Percentiles rank a stretch among this genome's conserved stretches.
Conservation (phyloP, 2,797 vertebrate species). For the Sparidentex hasta region DNA sequence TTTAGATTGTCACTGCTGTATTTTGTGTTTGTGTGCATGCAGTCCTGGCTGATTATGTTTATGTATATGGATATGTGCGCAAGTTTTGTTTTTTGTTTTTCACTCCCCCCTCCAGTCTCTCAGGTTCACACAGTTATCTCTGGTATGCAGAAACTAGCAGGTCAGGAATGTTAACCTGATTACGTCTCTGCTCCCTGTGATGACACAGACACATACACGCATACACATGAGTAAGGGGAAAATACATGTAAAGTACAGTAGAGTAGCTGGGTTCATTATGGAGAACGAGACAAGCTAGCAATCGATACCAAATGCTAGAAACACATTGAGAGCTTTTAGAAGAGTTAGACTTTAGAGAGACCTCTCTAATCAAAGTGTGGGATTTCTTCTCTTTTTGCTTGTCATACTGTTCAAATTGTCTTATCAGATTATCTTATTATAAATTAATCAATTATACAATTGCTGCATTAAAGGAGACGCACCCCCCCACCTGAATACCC, state of each 20-base stretch:
- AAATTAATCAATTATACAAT: no score
- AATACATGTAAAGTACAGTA: background rate
- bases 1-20: background rate
- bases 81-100: background rate
- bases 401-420: no score
- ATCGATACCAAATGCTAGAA: background rate
- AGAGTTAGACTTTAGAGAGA: background rate
- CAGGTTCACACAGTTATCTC: conserved; percentile 64
- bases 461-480: no score
- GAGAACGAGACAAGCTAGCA: background rate
- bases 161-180: conserved; percentile 72
- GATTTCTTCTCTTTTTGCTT: background rate
- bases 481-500: no score
- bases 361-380: background rate
- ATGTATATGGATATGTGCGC: conserved; percentile 6
- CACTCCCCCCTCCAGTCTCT: conserved; percentile 28
- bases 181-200: conserved; percentile 31
- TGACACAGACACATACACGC: conserved; percentile 23
- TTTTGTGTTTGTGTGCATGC: conserved; percentile 9
- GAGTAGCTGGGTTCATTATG: background rate
- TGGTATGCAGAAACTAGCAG: conserved; percentile 68
- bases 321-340: background rate
- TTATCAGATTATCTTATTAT: no score
- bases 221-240: conserved; percentile 27
- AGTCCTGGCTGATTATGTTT: background rate